Evolutionary conservation across 2,113 vertebrate genomes (phyloP), one percentile per base, ranked within the genome.

Genomic region (Spermophilus dauricus): DNA sequence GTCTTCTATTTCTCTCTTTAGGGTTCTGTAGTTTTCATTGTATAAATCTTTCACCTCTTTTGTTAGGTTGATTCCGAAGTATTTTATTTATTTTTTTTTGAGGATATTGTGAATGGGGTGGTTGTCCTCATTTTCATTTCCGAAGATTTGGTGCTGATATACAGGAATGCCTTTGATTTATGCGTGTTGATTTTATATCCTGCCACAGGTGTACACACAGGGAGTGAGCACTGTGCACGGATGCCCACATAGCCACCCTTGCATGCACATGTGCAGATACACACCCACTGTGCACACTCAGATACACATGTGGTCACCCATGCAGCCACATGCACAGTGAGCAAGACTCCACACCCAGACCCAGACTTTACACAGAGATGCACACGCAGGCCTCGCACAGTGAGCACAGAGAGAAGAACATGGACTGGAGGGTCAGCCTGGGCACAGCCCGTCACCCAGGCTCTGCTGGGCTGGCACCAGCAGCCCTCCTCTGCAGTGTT

Each of bases 391-490:
- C 14, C 2, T 0, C 30, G 5, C 28, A 32, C 0, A 0, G 24
- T 10, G 26, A 17, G 4, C 32, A 32, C 1, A 12, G 14, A 32
- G 1, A 18, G 0, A 8, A 45, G 8, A 63, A 16, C 0, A 0
- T 13, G 51, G 91, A 34, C 63, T 0, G 2, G 0, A 45, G 0
- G 34, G 26, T 0, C 0, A 0, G 14, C 3, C 63, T 48, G 9
- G 18, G 8, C 24, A 0, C 42, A 9, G 48, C 39, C 81, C 26
- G 0, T 53, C 4, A 5, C 56, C 4, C 26, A 4, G 2, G 2
- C 1, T 9, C 32, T 12, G 16, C 24, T 0, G 2, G 26, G 16
- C 14, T 0, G 4, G 0, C 4, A 14, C 2, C 1, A 2, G 8
- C 1, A 8, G 9, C 28, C 3, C 42, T 37, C 2, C 0, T 3